phyloP scores from a whole-genome alignment of 2,113 vertebrate species.

The Perca fluviatilis region DNA sequence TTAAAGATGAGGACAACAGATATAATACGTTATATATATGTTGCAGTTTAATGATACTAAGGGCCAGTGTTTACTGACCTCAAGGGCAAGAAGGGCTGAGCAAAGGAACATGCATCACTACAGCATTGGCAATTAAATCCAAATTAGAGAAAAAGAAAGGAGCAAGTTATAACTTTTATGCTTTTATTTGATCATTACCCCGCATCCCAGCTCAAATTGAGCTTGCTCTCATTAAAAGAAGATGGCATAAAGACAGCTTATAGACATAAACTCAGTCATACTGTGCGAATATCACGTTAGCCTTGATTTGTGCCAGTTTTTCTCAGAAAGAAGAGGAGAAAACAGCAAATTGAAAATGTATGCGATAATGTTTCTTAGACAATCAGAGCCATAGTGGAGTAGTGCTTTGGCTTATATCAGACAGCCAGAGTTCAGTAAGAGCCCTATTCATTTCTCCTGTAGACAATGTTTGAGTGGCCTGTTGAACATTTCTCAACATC shows the following conservation, averaged over 20 bases:
- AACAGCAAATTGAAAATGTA: background rate
- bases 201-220: constrained; percentile 12
- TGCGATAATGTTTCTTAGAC: constrained; percentile 25
- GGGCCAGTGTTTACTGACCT: constrained; percentile 5
- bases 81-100: background rate
- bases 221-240: background rate
- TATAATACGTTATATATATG: background rate
- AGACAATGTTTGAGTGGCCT: constrained; percentile 15
- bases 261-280: background rate
- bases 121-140: constrained; percentile 1
- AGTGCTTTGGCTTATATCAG: background rate
- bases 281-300: background rate
- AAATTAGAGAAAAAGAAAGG: background rate
- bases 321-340: background rate
- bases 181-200: background rate
- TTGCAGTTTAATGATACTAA: background rate
- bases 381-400: constrained; percentile 22
- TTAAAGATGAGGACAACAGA: background rate
- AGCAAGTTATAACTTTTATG: background rate
- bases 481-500: constrained; percentile 19
- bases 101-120: background rate
- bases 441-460: constrained; percentile 20
- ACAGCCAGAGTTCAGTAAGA: constrained; percentile 39
- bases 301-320: constrained; percentile 16
- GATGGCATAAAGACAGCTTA: background rate